Evolutionary conservation across 2,113 vertebrate species (phyloP), one percentile per base, ranked within the genome.

Genomic region (Thomomys bottae): DNA sequence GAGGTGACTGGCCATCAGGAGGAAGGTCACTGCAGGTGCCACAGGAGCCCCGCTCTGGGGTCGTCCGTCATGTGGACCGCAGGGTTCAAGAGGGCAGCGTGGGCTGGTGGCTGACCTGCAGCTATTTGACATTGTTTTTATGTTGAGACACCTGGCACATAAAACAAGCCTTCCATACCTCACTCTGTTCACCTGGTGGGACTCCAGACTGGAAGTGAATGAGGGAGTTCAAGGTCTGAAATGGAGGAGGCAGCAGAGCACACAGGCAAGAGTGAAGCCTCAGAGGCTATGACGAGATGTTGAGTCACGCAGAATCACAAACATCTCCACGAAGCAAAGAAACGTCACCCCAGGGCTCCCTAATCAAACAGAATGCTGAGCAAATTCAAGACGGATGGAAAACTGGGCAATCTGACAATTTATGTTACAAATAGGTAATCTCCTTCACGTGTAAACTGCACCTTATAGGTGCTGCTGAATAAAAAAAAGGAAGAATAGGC

Each of bases 121-220:
- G 59, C 79, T 70, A 38, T 82, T 94, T 68, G 77, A 73, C 64
- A 78, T 36, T 80, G 76, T 84, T 68, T 84, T 68, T 75, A n/a
- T 76, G 85, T 84, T 86, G 89, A 86, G 89, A 82, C 76, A 88
- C 61, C 54, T 30, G 61, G 21, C 88, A 34, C 90, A 61, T 85
- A 87, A 84, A 66, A 61, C 91, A 90, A 7, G 66, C 90, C 71
- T 18, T 28, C 66, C 71, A 11, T 34, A 49, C 59, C 83, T 88
- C 86, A 32, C 64, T 76, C 77, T 66, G 38, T 30, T 82, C 11
- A 34, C 61, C 79, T 92, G 70, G 54, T 73, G 66, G 23, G 3
- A 18, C n/a, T 91, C 82, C 85, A 45, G 68, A 89, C 84, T 80
- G 91, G 81, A 72, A 42, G 59, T 23, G 54, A 42, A 79, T 84